Evolutionary conservation across 2,113 vertebrate species (phyloP).

Genomic region (Pterophyllum scalare): DNA sequence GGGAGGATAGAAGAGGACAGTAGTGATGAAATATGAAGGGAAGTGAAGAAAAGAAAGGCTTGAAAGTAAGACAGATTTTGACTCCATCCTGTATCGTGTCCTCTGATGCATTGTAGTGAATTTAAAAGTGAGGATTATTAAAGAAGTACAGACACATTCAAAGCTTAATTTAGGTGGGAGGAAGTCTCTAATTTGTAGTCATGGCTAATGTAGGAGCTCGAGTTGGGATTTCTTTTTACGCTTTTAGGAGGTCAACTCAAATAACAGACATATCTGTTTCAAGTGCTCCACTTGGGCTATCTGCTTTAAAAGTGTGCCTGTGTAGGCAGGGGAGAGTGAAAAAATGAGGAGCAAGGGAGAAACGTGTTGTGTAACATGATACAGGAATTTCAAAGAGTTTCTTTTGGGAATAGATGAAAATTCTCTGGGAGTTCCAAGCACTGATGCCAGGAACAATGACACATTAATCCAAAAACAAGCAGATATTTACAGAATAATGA

Average conservation of each 20-base stretch:
- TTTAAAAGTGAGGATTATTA: neutral
- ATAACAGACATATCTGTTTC: conserved; percentile 55
- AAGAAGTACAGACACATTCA: neutral
- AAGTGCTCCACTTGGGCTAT: conserved; percentile 40
- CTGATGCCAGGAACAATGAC: neutral
- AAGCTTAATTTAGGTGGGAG: conserved; percentile 22
- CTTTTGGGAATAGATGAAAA: conserved; percentile 11
- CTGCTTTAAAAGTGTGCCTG: conserved; percentile 40
- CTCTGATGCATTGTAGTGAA: neutral
- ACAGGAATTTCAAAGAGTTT: conserved; percentile 21
- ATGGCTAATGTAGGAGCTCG: conserved; percentile 52
- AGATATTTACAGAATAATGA: conserved; percentile 8
- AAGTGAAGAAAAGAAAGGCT: conserved; percentile 16
- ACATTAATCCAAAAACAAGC: conserved; percentile 17
- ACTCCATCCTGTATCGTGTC: neutral
- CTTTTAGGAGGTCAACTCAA: conserved; percentile 59
- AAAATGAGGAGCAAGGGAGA: conserved; percentile 5
- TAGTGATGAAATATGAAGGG: conserved; percentile 14
- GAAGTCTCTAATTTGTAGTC: conserved; percentile 60
- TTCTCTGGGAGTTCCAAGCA: neutral
- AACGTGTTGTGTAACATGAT: conserved; percentile 27
- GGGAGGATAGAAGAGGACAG: conserved; percentile 3
- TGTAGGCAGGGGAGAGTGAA: conserved; percentile 18
- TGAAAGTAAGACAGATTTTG: neutral
- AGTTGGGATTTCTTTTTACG: conserved; percentile 41